Evolutionary conservation across 1,140 invertebrate species (phyloP), one percentile per base, ranked within the genome.

Genomic region (Drosophila arizonae): DNA sequence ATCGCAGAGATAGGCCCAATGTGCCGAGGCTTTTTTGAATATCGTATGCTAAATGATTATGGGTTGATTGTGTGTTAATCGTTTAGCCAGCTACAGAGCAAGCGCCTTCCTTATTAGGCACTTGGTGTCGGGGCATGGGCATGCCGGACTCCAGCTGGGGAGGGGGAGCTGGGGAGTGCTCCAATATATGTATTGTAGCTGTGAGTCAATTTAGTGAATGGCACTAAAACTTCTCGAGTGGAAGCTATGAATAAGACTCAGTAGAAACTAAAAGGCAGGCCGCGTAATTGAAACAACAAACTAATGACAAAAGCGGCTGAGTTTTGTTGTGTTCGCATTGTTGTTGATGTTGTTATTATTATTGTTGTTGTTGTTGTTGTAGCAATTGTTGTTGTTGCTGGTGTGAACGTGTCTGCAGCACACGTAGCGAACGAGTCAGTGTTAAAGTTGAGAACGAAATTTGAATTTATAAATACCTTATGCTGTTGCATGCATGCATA

Each of bases 381-480:
- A 60, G n/a, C 11, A 33, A 36, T 54, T 55, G 28, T 21, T 56
- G 45, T 17, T 63, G 52, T 51, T 61, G 64, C 4, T 55, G 65
- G 24, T 51, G 56, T 58, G 58, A 74, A 74, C 65, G 65, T 74
- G 66, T 70, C 62, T 63, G 61, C 72, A 56, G 52, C 64, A 50
- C 65, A 68, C 43, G 56, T 51, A 24, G 24, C 13, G 45, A 13
- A 45, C 50, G 33, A 61, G 30, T 43, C 61, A 45, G 15, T 54
- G 13, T 11, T 30, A 21, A 28, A 55, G 41, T 21, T 43, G 41
- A 51, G 52, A 74, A 74, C 65, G 55, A 69, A 74, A 57, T 74
- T 74, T 74, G 65, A 74, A 74, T 69, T 74, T 74, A 74, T 74
- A 73, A 73, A 73, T 68, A 69, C 28, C 10, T 72, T 67, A 63